Base-by-base conservation (phyloP, 2,888 invertebrate species). In the Proisotoma minuta region DNA sequence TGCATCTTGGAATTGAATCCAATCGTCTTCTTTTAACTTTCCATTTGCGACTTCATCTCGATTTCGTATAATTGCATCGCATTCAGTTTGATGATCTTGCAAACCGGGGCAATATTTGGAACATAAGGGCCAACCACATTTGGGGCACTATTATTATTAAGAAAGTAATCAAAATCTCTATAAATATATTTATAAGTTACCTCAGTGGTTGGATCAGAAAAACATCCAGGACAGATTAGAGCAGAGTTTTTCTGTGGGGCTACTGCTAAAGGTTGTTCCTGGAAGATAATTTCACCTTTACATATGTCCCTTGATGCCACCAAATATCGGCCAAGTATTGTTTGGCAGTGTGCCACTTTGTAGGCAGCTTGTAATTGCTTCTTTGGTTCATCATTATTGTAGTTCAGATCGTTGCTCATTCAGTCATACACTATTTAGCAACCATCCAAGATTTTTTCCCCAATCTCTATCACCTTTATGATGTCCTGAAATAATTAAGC, bases 211-310 rank as follows among this genome's bases (percentile, higher is more conserved):
- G 65, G 57, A 28, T 51, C 18, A 26, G 63, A 50, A 50, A 65
- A 72, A 51, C 74, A 72, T 10, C 69, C 70, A 27, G 72, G 70
- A 34, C 73, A 73, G 47, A 69, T 49, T 12, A 69, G 24, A 28
- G 3, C 8, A 4, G 57, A 48, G 23, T 52, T 60, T 57, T 65
- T 67, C 28, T 63, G 59, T n/a, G 66, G 67, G 26, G 71, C 73
- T 39, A 52, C 50, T 22, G 59, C 64, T 28, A 68, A 34, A 4
- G 73, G 73, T 15, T 23, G 40, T 49, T 71, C 73, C 54, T 67
- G 57, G n/a, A 73, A 63, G 39, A 73, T 69, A 29, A 70, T 62
- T 62, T 73, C 71, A 5, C 73, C 73, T 59, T 58, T 60, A 12
- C 65, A 49, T 23, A 71, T 60, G 47, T 68, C 68, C 52, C 50